These are phyloP conservation scores for Mycetomoellerius zeteki DNA, from an alignment of 1,140 invertebrate genomes.

Conservation along the genomic window DNA sequence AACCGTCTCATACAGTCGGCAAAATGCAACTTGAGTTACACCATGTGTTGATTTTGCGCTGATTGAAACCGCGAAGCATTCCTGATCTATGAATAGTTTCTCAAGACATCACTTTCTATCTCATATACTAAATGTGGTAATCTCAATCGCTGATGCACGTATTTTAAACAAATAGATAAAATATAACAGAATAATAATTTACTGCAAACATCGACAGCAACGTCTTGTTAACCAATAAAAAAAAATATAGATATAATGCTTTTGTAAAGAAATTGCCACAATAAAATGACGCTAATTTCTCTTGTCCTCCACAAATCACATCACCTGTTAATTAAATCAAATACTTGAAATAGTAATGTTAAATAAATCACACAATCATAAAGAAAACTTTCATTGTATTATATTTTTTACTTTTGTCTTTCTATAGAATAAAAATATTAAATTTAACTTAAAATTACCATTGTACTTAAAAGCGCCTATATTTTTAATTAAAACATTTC, in stretches of 20 bases:
- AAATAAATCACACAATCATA: neutral
- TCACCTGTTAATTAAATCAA: neutral
- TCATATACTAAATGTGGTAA: conserved; percentile 52
- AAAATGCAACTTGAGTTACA: conserved; percentile 43
- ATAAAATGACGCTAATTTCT: neutral
- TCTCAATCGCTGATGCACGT: conserved; percentile 28
- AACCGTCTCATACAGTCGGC: conserved; percentile 44
- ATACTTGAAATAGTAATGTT: neutral
- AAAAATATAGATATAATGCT: conserved; percentile 1
- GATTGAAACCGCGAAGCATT: conserved; percentile 58
- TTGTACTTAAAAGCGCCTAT: neutral
- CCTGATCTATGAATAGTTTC: conserved; percentile 45
- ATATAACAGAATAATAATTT: neutral
- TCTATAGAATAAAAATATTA: neutral
- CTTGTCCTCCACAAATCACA: conserved; percentile 13
- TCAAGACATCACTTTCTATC: conserved; percentile 35
- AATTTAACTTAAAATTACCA: neutral
- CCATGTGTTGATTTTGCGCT: conserved; percentile 11
- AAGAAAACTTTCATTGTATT: neutral
- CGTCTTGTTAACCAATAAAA: neutral
- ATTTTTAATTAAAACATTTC: neutral
- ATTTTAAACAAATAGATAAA: neutral
- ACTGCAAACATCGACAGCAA: neutral
- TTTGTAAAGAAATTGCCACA: neutral
- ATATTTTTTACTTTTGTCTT: neutral